Evolutionary conservation across 2,888 invertebrate genomes (phyloP).

Genomic region (Cenopis cana): DNA sequence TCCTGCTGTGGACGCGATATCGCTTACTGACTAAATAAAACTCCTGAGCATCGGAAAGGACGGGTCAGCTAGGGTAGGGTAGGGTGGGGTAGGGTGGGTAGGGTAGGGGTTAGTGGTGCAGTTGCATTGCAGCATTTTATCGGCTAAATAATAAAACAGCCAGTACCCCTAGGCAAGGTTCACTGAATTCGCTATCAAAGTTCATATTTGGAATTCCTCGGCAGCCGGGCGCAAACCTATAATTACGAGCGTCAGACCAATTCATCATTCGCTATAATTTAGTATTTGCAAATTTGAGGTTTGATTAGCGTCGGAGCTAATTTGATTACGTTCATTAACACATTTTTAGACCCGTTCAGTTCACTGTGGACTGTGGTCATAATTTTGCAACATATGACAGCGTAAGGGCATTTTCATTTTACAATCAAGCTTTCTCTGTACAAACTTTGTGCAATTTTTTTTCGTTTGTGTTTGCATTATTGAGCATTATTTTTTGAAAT

Average conservation of each 20-base stretch:
- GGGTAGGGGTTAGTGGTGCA: no score
- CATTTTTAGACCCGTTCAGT: constrained; percentile 8
- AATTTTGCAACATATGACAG: no score
- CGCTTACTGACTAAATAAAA: no score
- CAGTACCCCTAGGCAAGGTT: constrained; percentile 33
- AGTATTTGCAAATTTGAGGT: constrained; percentile 34
- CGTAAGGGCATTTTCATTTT: no score
- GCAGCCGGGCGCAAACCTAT: constrained; percentile 31
- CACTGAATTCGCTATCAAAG: constrained; percentile 23
- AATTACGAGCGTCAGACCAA: constrained; percentile 41
- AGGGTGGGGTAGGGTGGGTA: no score
- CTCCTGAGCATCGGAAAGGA: no score
- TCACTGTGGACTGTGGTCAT: neutral
- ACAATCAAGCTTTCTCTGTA: no score
- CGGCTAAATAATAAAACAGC: constrained; percentile 41
- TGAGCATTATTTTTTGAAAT: no score
- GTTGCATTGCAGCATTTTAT: constrained; percentile 62
- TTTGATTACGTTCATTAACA: constrained; percentile 38
- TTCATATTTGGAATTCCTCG: constrained; percentile 38
- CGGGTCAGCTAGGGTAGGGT: no score
- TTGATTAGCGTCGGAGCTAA: constrained; percentile 17
- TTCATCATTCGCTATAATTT: constrained; percentile 42
- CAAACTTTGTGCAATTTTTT: no score
- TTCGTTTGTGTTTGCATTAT: no score
- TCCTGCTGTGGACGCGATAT: no score